Conservation (phyloP, 2,888 invertebrate species). For the Apomyelois bistriatella region DNA sequence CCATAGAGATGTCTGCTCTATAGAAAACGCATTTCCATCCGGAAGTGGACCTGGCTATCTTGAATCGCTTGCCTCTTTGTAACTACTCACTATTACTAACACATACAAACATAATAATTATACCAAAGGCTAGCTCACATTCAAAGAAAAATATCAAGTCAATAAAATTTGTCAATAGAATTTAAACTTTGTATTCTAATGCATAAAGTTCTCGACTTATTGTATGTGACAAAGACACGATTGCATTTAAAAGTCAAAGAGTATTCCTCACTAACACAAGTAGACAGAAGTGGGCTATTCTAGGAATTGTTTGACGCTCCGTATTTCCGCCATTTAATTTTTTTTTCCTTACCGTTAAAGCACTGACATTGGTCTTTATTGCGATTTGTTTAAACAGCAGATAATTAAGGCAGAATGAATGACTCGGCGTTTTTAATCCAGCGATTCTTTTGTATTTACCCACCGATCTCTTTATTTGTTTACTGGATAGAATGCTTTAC, state of each 20-base stretch:
- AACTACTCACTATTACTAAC: constrained; percentile 41
- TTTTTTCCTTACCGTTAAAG: constrained; percentile 41
- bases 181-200: background rate
- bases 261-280: constrained; percentile 41
- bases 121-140: constrained; percentile 30
- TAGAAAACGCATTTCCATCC: constrained; percentile 59
- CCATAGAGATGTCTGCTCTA: constrained; percentile 33
- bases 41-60: constrained; percentile 51
- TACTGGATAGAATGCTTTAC: background rate
- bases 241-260: constrained; percentile 21
- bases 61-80: constrained; percentile 48
- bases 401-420: constrained; percentile 73
- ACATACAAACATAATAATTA: constrained; percentile 37
- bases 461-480: background rate
- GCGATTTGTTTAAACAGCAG: constrained; percentile 74
- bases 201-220: constrained; percentile 6
- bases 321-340: constrained; percentile 50
- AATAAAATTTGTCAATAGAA: background rate
- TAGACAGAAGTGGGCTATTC: constrained; percentile 47
- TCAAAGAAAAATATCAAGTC: constrained; percentile 17
- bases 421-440: constrained; percentile 64
- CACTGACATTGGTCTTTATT: constrained; percentile 54
- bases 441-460: constrained; percentile 45
- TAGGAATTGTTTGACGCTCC: constrained; percentile 55
- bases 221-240: background rate